Evolutionary conservation across 2,888 invertebrate genomes (phyloP).

Genomic region (Phorcus lineatus): DNA sequence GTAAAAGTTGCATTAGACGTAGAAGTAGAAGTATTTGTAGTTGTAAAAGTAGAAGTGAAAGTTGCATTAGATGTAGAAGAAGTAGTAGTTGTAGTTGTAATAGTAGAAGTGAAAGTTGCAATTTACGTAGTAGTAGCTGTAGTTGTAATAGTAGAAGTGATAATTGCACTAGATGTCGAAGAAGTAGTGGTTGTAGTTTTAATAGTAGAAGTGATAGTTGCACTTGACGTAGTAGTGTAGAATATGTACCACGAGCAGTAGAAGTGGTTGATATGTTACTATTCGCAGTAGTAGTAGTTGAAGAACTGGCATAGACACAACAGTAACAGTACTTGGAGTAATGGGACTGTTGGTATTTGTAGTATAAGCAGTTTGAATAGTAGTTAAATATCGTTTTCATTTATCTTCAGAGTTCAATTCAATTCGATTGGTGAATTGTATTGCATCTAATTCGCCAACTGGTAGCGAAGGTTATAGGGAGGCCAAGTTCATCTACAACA

Average conservation of each 20-base stretch:
- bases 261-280: too few relatives aligned
- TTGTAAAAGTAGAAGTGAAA: not conserved
- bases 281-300: too few relatives aligned
- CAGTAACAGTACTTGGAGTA: not conserved
- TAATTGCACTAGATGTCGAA: too few relatives aligned
- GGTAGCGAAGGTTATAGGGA: too few relatives aligned
- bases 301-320: too few relatives aligned
- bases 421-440: too few relatives aligned
- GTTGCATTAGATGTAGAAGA: not conserved
- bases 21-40: not conserved
- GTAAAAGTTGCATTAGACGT: not conserved
- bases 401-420: too few relatives aligned
- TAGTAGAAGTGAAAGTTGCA: not conserved
- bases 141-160: not conserved
- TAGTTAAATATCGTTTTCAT: not conserved
- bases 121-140: not conserved
- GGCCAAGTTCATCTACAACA: too few relatives aligned
- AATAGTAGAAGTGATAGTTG: not conserved
- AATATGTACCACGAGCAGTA: too few relatives aligned
- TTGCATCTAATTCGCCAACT: too few relatives aligned
- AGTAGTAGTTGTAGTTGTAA: not conserved
- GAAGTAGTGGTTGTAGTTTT: not conserved
- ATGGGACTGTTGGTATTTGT: too few relatives aligned
- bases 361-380: not conserved
- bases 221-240: not conserved